Percentiles rank a stretch among this genome's conserved stretches.
phyloP scores from a whole-genome alignment of 2,113 vertebrate genomes.

The Microtus oregoni region DNA sequence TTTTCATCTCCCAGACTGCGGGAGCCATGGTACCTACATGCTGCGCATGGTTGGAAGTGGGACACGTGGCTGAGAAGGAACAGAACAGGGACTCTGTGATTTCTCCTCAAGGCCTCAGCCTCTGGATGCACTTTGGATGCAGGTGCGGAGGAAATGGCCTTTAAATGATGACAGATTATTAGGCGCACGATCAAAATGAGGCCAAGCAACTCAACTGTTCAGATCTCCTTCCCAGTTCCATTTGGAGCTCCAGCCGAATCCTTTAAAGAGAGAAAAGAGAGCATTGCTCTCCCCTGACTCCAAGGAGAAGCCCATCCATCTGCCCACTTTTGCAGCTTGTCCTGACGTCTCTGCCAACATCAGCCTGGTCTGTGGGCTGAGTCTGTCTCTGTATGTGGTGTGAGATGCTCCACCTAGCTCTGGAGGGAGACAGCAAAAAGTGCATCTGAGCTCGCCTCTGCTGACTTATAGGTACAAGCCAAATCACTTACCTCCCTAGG shows the following conservation, averaged over 20 bases:
- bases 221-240: background rate
- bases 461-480: background rate
- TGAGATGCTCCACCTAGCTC: background rate
- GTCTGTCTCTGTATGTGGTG: background rate
- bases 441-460: background rate
- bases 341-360: background rate
- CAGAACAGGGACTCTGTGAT: background rate
- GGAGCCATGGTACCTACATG: background rate
- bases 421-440: background rate
- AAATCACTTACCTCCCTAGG: background rate
- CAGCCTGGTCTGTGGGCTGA: background rate
- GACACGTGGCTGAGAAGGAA: background rate
- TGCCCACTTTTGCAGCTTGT: background rate
- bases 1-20: background rate
- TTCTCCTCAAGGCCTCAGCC: background rate
- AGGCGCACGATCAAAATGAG: slow-evolving; percentile 34
- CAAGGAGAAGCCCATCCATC: background rate
- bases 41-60: background rate
- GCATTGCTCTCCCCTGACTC: background rate
- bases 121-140: slow-evolving; percentile 29
- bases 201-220: slow-evolving; percentile 17
- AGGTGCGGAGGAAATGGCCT: slow-evolving; percentile 69
- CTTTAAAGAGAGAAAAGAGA: background rate
- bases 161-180: slow-evolving; percentile 53
- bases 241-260: background rate